Evolutionary conservation across 2,888 invertebrate species (phyloP), one percentile per base, ranked within the genome.

Genomic region (Plagodis dolabraria): DNA sequence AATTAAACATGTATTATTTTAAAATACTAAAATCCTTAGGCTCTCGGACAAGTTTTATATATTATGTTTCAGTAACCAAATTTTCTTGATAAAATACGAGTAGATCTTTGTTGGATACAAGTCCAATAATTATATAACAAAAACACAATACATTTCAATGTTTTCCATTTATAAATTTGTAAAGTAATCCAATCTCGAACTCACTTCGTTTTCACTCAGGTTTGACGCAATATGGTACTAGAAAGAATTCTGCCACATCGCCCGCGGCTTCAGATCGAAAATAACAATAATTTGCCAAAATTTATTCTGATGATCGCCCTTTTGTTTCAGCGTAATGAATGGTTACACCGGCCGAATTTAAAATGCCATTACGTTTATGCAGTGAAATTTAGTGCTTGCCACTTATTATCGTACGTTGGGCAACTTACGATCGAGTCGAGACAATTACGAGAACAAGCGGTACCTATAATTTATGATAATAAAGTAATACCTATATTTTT

Each of bases 261-360:
- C 85, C 83, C 69, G 66, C 73, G 76, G 83, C 79, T 69, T 55
- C 72, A 70, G 76, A 74, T 71, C 69, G 72, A 72, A 83, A 89
- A 89, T 86, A 87, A 87, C 87, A 87, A 89, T 89, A 88, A 91
- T 90, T 89, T 89, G 77, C 57, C 79, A 85, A 90, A 22, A 89
- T 89, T 87, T 89, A 89, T 89, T 85, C 88, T 72, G 79, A 79
- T 85, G 80, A 83, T 86, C 84, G 80, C 76, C 76, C 86, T 85
- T 86, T 91, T 91, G 90, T 90, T 86, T 79, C 74, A 61, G 60
- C 60, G 73, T 87, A 87, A 88, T 87, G 81, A 86, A 77, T 63
- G 83, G 86, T 76, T 86, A 70, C 69, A 66, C 60, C 64, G 71
- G 64, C 75, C 80, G 76, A 68, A 81, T 85, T 86, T 85, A 85